A percentile compares a stretch with the other conserved stretches of the same genome.
Evolutionary conservation across 2,797 vertebrate genomes (phyloP).

Genomic region (Oreonectes daqikongensis): DNA sequence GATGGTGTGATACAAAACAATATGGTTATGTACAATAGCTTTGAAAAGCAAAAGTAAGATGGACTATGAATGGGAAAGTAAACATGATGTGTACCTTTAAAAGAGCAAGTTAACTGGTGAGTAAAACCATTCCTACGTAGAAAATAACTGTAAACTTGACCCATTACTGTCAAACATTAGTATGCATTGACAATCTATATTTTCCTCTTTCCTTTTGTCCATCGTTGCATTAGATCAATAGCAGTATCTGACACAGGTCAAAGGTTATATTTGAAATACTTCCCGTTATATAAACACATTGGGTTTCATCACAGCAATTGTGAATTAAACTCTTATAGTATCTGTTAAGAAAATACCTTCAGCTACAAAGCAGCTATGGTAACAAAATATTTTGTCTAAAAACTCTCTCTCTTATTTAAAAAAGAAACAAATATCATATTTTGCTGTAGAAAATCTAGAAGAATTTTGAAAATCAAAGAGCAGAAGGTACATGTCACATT

Average conservation of each 20-base stretch:
- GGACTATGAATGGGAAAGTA: neutral
- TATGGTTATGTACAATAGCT: constrained; percentile 53
- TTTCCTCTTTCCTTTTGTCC: neutral
- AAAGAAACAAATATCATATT: constrained; percentile 25
- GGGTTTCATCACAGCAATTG: constrained; percentile 28
- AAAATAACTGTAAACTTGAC: constrained; percentile 10
- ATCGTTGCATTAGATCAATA: constrained; percentile 9
- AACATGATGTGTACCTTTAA: constrained; percentile 55
- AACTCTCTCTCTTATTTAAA: constrained; percentile 32
- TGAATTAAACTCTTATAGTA: constrained; percentile 11
- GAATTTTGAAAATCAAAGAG: constrained; percentile 20
- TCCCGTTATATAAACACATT: constrained; percentile 33
- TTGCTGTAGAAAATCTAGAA: constrained; percentile 9
- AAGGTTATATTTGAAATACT: constrained; percentile 50
- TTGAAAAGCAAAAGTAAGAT: constrained; percentile 16
- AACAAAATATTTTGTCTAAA: constrained; percentile 51
- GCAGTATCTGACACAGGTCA: constrained; percentile 26
- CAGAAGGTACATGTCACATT: constrained; percentile 31
- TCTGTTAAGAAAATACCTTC: constrained; percentile 46
- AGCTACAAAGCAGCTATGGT: constrained; percentile 42
- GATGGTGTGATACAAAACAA: constrained; percentile 34
- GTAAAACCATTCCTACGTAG: constrained; percentile 16
- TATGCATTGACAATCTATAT: neutral
- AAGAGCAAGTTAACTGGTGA: constrained; percentile 22
- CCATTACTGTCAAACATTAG: constrained; percentile 3